Base-by-base conservation (phyloP, 2,113 vertebrate genomes). In the Clarias macrocephalus region DNA sequence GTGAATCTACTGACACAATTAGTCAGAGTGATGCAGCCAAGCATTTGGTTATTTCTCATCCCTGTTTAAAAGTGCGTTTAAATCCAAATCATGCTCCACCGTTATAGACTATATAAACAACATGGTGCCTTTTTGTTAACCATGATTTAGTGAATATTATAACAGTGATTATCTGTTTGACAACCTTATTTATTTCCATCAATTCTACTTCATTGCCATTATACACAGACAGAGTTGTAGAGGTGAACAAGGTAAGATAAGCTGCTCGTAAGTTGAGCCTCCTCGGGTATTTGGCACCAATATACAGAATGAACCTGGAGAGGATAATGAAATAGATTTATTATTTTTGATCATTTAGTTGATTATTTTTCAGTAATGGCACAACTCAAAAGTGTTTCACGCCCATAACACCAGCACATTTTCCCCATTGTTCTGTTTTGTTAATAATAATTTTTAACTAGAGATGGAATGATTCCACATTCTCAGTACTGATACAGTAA, bases 1-100 rank as follows among this genome's bases (percentile, higher is more conserved):
- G 77, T 8, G 82, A 87, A 79, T 82, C 60, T 60, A 42, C 81
- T 80, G 60, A 75, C 65, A 65, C n/a, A 13, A 59, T 76, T 84
- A 57, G 66, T 82, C 72, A 80, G 63, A 59, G 25, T 80, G 63
- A 86, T 70, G 76, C 63, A 59, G 79, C 52, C 3, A 28, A 68
- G 18, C 21, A 65, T 70, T 19, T 18, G 37, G 5, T 57, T 65
- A 70, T 68, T 57, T 80, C 52, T 80, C 76, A 68, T 86, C 37
- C 76, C 18, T 56, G 62, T 65, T 76, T 30, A 73, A 54, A 21
- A 66, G 28, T n/a, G 52, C n/a, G 62, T 73, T 37, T 62, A 75
- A 42, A 80, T 66, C 19, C 28, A 56, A n/a, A 80, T 86, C n/a
- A 57, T 19, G 23, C 9, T 52, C 70, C 23, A 19, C 2, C 28